Evolutionary conservation across 2,888 invertebrate genomes (phyloP), one percentile per base, ranked within the genome.

Genomic region (Asteroscopus sphinx): DNA sequence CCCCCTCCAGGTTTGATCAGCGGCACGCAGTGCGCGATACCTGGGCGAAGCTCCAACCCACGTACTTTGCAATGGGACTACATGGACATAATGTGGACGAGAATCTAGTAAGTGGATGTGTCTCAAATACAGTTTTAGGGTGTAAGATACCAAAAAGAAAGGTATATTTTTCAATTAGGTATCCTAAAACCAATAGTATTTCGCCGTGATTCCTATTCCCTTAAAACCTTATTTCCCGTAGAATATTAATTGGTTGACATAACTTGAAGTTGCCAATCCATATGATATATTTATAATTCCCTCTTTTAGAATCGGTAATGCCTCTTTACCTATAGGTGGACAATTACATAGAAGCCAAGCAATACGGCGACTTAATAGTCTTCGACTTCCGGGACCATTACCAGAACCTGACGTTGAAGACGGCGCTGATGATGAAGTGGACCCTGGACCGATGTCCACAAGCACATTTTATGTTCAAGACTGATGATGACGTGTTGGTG

Each of bases 391-490:
- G 87, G 8, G 96, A 96, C 76, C 92, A 95, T 21, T 96, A 96
- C 76, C 92, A 95, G 68, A 96, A 21, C 21, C 21, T 21, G 21
- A 4, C 21, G 2, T 21, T 21, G 21, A 21, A 21, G 21, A 21
- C 21, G 0, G 95, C 95, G 1, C 95, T 96, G 79, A 96, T 95
- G 76, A 84, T 96, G 76, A 94, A 95, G 74, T 96, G 96, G 96
- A 90, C 94, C 6, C 76, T 86, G 11, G 84, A 81, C 37, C 88
- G 94, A 35, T 96, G 96, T 76, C 88, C 94, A 0, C 80, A 89
- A 12, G 95, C 93, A 0, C 83, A 84, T 60, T 95, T 93, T 76
- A 53, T 96, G 47, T 82, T 96, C 32, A 96, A 96, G 84, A 95
- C 95, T 6, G 96, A 96, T 62, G 96, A 96, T 57, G 96, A 96